These are phyloP conservation scores for Tenthredo scrophulariae DNA, from an alignment of 2,888 invertebrate species.

Conservation along the genomic window DNA sequence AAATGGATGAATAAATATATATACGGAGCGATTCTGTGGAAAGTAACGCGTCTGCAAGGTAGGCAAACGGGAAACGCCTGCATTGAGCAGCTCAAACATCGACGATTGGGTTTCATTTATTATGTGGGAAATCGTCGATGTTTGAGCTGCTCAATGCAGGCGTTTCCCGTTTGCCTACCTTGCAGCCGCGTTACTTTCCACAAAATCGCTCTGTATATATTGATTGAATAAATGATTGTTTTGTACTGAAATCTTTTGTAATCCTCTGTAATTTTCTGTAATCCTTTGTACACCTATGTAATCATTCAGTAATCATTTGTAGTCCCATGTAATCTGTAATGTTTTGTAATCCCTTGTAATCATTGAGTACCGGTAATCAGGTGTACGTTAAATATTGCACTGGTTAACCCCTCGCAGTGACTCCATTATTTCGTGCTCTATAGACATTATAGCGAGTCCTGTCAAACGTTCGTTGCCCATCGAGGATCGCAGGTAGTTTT, in stretches of 20 bases:
- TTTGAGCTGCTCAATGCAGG: too few species aligned
- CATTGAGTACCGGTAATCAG: conserved; percentile 26
- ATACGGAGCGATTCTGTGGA: too few species aligned
- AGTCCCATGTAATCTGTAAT: conserved; percentile 1
- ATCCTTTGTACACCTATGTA: conserved; percentile 14
- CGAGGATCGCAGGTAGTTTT: conserved; percentile 55
- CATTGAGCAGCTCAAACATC: too few species aligned
- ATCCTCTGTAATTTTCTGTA: background rate
- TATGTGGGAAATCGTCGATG: too few species aligned
- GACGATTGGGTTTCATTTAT: too few species aligned
- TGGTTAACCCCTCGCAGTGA: conserved; percentile 26
- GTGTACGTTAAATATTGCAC: conserved; percentile 5
- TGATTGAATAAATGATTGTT: background rate
- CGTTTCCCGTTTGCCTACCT: too few species aligned
- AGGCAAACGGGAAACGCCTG: too few species aligned
- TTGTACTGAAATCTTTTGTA: background rate
- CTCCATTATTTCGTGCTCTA: conserved; percentile 48
- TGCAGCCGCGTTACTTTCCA: too few species aligned
- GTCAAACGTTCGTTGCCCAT: conserved; percentile 55
- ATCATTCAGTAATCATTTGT: background rate
- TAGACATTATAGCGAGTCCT: conserved; percentile 55
- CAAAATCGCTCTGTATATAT: too few species aligned
- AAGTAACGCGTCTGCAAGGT: too few species aligned
- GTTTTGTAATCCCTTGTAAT: conserved; percentile 17
- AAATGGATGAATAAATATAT: too few species aligned